phyloP scores from a whole-genome alignment of 2,113 vertebrate genomes.

The Crotophaga sulcirostris region DNA sequence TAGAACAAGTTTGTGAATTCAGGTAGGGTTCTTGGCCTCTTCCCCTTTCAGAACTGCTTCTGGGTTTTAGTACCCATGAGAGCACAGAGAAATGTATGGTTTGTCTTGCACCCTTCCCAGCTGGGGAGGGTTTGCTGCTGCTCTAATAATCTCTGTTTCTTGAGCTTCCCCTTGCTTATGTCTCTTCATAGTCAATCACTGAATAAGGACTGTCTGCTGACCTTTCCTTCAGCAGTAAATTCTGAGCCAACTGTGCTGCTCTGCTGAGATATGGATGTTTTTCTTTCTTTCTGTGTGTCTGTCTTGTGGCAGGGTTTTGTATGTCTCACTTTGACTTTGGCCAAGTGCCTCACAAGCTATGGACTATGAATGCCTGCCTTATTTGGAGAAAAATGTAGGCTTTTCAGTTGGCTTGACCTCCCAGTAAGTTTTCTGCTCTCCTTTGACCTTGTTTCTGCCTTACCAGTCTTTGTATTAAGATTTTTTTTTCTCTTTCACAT shows the following conservation, averaged over 20 bases:
- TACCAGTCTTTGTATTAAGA: background rate
- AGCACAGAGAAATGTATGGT: background rate
- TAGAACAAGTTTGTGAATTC: background rate
- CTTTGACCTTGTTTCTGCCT: background rate
- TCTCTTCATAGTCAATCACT: background rate
- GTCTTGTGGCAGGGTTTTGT: conserved; percentile 1
- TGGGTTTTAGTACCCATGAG: background rate
- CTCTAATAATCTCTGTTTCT: background rate
- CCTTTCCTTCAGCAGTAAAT: background rate
- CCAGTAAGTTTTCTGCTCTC: background rate
- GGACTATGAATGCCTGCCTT: conserved; percentile 7
- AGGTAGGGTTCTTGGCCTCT: background rate
- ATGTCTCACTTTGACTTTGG: conserved; percentile 40
- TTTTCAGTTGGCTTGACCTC: conserved; percentile 31
- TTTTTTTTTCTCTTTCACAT: background rate
- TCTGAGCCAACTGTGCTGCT: conserved; percentile 1
- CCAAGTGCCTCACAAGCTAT: conserved; percentile 1
- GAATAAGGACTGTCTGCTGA: conserved; percentile 3
- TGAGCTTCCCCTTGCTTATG: background rate
- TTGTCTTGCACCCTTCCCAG: background rate
- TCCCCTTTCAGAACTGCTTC: background rate
- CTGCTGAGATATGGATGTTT: conserved; percentile 17
- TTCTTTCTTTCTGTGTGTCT: background rate
- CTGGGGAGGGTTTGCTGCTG: background rate
- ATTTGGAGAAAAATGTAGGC: background rate